Evolutionary conservation across 2,888 invertebrate genomes (phyloP), one percentile per base, ranked within the genome.

Genomic region (Sceliomorpha sp.): DNA sequence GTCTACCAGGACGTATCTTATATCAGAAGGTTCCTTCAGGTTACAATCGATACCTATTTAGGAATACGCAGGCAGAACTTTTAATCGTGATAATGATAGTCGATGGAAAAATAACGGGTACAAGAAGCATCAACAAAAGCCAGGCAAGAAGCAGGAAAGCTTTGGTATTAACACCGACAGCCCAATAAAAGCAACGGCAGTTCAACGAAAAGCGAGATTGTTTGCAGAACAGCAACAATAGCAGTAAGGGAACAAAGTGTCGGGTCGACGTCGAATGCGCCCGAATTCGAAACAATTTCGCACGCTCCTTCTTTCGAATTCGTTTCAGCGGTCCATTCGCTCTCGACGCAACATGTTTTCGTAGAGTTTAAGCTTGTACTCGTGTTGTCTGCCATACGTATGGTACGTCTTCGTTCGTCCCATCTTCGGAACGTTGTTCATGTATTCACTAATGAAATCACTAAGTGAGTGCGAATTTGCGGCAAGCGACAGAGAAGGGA

Each of bases 401-500:
- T n/a, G n/a, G n/a, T n/a, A n/a, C n/a, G n/a, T n/a, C n/a, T n/a
- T n/a, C n/a, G n/a, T n/a, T n/a, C n/a, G n/a, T n/a, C n/a, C n/a
- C n/a, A n/a, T n/a, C n/a, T n/a, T n/a, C n/a, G n/a, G n/a, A n/a
- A n/a, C n/a, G n/a, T n/a, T n/a, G n/a, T n/a, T n/a, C n/a, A n/a
- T n/a, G n/a, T n/a, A n/a, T 50, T 55, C 59, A 31, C 26, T 59
- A 60, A 59, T 29, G 45, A 39, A 39, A 34, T 34, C n/a, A 42
- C 45, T 67, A 70, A 53, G 67, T 59, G 42, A 77, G 76, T 80
- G 83, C 81, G 75, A n/a, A 76, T 78, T 79, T 76, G 82, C 81
- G 78, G 78, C 73, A 81, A 87, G 87, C 87, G 82, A 86, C 82
- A 87, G 82, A 87, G 84, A 87, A 85, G 86, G 86, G 86, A 88